A percentile compares a stretch with the other conserved stretches of the same genome.
phyloP scores from a whole-genome alignment of 1,140 invertebrate genomes.

The Paramacrobiotus metropolitanus region DNA sequence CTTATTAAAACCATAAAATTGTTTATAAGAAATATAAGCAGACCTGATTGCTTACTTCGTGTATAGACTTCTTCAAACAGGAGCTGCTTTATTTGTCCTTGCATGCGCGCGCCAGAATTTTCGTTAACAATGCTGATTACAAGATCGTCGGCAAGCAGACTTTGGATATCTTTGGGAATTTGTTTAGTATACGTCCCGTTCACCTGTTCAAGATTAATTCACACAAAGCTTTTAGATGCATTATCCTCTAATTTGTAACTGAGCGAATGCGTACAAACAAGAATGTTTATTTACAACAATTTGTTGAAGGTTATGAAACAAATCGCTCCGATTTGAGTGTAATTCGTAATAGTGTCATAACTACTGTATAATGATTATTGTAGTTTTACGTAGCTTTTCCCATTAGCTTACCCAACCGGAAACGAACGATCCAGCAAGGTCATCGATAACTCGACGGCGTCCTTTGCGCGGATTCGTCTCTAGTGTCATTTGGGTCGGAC shows the following conservation, averaged over 20 bases:
- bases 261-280: too few relatives aligned
- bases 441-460: conserved; percentile 9
- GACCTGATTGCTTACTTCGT: background rate
- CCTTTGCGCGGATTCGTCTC: conserved; percentile 10
- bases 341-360: too few relatives aligned
- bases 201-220: conserved; percentile 27
- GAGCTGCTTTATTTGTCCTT: conserved; percentile 37
- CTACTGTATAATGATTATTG: too few relatives aligned
- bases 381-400: too few relatives aligned
- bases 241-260: too few relatives aligned
- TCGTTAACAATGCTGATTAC: conserved; percentile 41
- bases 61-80: conserved; percentile 24
- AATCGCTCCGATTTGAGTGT: too few relatives aligned
- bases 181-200: conserved; percentile 39
- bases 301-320: too few relatives aligned
- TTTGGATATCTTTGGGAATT: conserved; percentile 42
- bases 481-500: conserved; percentile 10
- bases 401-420: conserved; percentile 10
- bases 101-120: conserved; percentile 28
- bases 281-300: too few relatives aligned
- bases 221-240: too few relatives aligned
- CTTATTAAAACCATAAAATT: too few relatives aligned
- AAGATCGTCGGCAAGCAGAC: conserved; percentile 49
- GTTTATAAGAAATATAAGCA: too few relatives aligned
- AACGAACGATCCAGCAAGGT: conserved; percentile 4